A percentile compares a stretch with the other conserved stretches of the same genome.
Conservation (phyloP, 2,113 vertebrate species). For the Scomber japonicus region DNA sequence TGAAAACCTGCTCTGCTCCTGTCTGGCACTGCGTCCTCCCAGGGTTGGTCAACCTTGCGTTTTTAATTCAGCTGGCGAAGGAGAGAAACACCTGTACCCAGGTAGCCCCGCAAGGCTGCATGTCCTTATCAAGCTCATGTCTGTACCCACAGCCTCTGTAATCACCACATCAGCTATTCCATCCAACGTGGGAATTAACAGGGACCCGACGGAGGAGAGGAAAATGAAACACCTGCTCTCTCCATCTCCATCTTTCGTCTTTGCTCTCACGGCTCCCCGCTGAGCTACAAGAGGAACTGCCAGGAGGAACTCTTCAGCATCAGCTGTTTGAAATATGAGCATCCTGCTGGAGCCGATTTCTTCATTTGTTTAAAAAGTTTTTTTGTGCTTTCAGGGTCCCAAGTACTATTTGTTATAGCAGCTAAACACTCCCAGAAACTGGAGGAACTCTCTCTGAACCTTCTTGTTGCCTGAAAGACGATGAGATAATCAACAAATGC, state of each 20-base stretch:
- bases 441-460: not conserved
- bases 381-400: not conserved
- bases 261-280: not conserved
- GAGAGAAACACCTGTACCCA: not conserved
- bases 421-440: not conserved
- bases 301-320: conserved; percentile 2
- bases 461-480: not conserved
- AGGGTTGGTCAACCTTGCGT: not conserved
- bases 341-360: not conserved
- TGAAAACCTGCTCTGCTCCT: not conserved
- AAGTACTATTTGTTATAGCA: not conserved
- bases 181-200: not conserved
- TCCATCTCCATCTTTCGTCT: not conserved
- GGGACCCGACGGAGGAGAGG: not conserved
- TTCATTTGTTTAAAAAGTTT: conserved; percentile 4
- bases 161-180: conserved; percentile 30
- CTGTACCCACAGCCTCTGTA: conserved; percentile 1
- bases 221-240: conserved; percentile 28
- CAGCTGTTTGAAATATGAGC: conserved; percentile 1
- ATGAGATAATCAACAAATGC: not conserved
- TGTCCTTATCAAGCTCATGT: not conserved
- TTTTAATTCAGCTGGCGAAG: not conserved
- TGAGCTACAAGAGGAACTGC: conserved; percentile 13
- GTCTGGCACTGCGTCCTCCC: not conserved
- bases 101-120: not conserved